Evolutionary conservation across 2,113 vertebrate species (phyloP).

Genomic region (Dinomys branickii): DNA sequence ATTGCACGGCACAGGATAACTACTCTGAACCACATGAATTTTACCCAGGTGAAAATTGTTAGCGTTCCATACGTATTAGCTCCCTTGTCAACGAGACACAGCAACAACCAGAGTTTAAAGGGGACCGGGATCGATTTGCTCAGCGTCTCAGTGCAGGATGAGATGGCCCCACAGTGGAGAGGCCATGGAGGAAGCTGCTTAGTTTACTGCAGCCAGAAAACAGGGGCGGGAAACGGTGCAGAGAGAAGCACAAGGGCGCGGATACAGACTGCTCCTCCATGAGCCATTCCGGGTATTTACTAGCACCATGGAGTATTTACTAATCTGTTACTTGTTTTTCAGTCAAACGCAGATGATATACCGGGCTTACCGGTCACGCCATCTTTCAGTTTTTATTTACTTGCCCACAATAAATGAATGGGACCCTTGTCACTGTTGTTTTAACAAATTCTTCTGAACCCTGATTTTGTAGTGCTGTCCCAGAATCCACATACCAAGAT

Average conservation of each 20-base stretch:
- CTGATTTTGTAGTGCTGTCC: neutral
- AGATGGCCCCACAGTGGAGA: neutral
- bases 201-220: neutral
- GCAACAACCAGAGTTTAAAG: neutral
- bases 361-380: neutral
- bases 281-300: neutral
- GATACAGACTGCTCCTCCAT: neutral
- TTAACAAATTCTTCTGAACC: neutral
- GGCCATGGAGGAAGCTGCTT: neutral
- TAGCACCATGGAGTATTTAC: neutral
- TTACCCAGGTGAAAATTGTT: neutral
- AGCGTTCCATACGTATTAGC: neutral
- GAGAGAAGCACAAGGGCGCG: neutral
- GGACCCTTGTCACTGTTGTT: neutral
- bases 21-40: neutral
- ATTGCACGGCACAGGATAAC: neutral
- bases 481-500: neutral
- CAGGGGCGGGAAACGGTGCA: neutral
- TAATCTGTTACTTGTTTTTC: neutral
- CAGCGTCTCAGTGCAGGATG: neutral
- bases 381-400: neutral
- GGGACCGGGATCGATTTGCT: neutral
- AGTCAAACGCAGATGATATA: neutral
- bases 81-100: neutral
- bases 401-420: neutral